Evolutionary conservation across 2,888 invertebrate species (phyloP).

Genomic region (Ormia ochracea): DNA sequence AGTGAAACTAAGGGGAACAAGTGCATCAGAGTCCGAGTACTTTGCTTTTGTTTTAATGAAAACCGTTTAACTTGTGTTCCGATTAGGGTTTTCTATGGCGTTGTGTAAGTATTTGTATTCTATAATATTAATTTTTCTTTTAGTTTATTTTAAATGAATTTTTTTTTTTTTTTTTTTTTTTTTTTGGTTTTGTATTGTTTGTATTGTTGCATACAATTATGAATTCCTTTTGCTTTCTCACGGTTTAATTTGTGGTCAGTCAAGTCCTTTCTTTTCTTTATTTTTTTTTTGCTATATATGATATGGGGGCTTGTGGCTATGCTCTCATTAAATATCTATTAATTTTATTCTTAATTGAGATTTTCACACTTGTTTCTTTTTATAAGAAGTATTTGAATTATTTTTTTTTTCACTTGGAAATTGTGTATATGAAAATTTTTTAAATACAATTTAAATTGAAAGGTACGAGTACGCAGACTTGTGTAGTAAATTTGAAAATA

Average conservation of each 20-base stretch:
- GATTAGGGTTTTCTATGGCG: neutral
- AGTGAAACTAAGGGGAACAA: slow-evolving; percentile 14
- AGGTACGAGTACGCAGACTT: too few species aligned
- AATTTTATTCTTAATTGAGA: slow-evolving; percentile 64
- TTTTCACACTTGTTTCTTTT: slow-evolving; percentile 60
- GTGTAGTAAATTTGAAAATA: too few species aligned
- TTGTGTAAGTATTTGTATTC: neutral
- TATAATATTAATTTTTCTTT: neutral
- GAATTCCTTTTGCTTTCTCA: slow-evolving; percentile 58
- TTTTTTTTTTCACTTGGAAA: neutral
- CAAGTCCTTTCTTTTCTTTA: neutral
- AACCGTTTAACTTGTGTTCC: neutral
- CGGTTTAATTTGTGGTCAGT: slow-evolving; percentile 20
- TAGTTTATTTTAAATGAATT: slow-evolving; percentile 23
- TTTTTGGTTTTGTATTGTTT: neutral
- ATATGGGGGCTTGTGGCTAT: slow-evolving; percentile 58
- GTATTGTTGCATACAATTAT: slow-evolving; percentile 46
- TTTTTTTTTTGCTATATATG: slow-evolving; percentile 20
- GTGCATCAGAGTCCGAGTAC: slow-evolving; percentile 39
- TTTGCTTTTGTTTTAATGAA: slow-evolving; percentile 12
- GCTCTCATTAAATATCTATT: slow-evolving; percentile 69
- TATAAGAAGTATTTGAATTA: too few species aligned
- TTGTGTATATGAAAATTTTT: too few species aligned
- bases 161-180: slow-evolving; percentile 1
- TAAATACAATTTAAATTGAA: too few species aligned